These are phyloP conservation scores for Mirounga angustirostris DNA, from an alignment of 2,113 vertebrate genomes.

Conservation along the genomic window DNA sequence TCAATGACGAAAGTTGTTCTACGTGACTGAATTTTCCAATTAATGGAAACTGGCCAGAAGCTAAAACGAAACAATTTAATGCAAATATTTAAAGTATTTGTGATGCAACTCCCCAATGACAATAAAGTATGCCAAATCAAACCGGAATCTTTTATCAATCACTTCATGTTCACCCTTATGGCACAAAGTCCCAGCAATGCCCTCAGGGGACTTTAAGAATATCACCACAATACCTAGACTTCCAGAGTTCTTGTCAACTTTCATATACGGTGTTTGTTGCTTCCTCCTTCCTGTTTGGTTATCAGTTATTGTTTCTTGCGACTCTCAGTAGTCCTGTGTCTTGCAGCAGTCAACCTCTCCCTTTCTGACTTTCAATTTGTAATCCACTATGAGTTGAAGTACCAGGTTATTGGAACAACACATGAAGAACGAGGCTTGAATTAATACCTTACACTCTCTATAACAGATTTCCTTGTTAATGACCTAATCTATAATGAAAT, in stretches of 20 bases:
- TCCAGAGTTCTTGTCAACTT: constrained; percentile 21
- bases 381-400: constrained; percentile 17
- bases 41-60: constrained; percentile 44
- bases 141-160: constrained; percentile 25
- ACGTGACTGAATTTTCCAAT: constrained; percentile 58
- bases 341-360: not conserved
- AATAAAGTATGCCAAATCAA: constrained; percentile 20
- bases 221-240: constrained; percentile 21
- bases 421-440: constrained; percentile 47
- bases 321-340: constrained; percentile 29
- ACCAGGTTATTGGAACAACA: constrained; percentile 58
- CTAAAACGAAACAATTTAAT: constrained; percentile 53
- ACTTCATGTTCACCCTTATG: not conserved
- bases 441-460: constrained; percentile 33
- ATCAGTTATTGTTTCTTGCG: constrained; percentile 50
- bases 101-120: constrained; percentile 18
- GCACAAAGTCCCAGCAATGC: not conserved
- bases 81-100: constrained; percentile 56
- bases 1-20: constrained; percentile 43
- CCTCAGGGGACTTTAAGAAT: not conserved
- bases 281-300: constrained; percentile 38
- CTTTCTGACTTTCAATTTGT: constrained; percentile 42
- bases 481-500: constrained; percentile 57
- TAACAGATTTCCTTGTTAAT: constrained; percentile 55
- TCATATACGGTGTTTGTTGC: not conserved